These are phyloP conservation scores for Ptyas mucosa DNA, from an alignment of 2,113 vertebrate genomes.

Conservation along the genomic window DNA sequence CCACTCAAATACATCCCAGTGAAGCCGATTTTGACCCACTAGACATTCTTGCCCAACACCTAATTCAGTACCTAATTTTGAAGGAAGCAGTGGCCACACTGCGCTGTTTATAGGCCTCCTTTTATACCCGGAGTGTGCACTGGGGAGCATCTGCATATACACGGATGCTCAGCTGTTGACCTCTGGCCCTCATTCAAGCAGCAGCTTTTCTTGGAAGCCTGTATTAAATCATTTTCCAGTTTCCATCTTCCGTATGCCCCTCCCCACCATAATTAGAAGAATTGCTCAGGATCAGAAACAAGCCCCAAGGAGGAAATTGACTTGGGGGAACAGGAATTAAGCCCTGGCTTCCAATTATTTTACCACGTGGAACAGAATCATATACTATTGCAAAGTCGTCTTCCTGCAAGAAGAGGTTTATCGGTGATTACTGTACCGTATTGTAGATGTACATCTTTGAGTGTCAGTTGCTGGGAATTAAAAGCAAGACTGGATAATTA, in stretches of 20 bases:
- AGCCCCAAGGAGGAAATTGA: background rate
- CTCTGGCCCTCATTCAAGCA: background rate
- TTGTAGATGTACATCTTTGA: background rate
- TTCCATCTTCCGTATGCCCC: background rate
- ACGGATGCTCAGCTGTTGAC: background rate
- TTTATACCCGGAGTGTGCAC: background rate
- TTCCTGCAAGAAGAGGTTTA: background rate
- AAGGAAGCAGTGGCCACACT: background rate
- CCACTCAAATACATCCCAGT: background rate
- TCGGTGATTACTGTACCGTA: background rate
- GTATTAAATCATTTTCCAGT: background rate
- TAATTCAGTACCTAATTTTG: background rate
- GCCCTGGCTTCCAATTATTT: background rate
- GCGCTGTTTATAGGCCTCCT: background rate
- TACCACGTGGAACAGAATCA: background rate
- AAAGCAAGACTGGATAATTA: background rate
- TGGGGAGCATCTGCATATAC: background rate
- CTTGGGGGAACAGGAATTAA: background rate
- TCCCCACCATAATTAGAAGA: background rate
- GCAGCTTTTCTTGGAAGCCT: slow-evolving; percentile 1
- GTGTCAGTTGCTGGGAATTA: background rate
- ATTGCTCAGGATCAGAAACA: background rate
- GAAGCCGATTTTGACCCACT: background rate
- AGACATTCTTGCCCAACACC: background rate
- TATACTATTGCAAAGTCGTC: background rate